Evolutionary conservation across 2,888 invertebrate species (phyloP).

Genomic region (Euzetes globulus): DNA sequence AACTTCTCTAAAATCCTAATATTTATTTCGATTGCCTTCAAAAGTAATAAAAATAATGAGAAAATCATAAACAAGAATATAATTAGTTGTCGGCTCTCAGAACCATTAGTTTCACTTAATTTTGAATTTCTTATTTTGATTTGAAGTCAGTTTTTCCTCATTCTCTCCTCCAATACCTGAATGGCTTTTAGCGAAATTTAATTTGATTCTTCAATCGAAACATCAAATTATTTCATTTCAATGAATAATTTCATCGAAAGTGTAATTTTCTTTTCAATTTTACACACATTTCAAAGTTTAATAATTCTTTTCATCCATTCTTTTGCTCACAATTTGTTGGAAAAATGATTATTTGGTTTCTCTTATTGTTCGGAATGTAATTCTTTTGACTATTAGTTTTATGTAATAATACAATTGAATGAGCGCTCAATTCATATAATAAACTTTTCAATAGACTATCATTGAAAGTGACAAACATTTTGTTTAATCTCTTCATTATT

Average conservation of each 20-base stretch:
- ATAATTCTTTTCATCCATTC: neutral
- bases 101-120: neutral
- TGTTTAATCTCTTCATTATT: constrained; percentile 16
- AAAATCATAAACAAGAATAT: neutral
- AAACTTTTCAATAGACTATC: neutral
- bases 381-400: neutral
- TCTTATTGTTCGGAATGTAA: neutral
- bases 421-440: neutral
- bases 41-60: neutral
- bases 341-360: constrained; percentile 2
- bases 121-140: neutral
- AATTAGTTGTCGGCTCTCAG: neutral
- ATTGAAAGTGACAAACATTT: constrained; percentile 20
- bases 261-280: constrained; percentile 15
- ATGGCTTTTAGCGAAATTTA: neutral
- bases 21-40: neutral
- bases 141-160: neutral
- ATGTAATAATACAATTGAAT: neutral
- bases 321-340: neutral
- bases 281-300: neutral
- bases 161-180: neutral
- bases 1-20: too few relatives aligned
- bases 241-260: neutral
- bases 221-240: neutral
- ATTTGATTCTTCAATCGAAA: neutral